These are phyloP conservation scores for Epirrhoe tristata DNA, from an alignment of 2,888 invertebrate genomes.

Conservation along the genomic window DNA sequence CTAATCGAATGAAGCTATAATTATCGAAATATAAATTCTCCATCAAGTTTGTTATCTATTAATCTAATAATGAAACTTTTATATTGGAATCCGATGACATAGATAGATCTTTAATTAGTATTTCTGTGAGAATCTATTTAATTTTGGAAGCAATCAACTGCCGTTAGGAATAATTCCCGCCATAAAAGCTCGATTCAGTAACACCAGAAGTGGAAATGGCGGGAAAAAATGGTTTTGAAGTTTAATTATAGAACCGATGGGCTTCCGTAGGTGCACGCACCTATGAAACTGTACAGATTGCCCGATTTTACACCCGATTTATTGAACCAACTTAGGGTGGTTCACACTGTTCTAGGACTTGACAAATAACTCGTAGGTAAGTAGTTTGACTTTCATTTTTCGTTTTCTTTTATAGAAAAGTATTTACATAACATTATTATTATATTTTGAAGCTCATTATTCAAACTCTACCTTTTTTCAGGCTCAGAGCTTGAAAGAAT, in stretches of 20 bases:
- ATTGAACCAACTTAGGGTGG: slow-evolving; percentile 8
- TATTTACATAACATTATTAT: no score
- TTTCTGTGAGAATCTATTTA: slow-evolving; percentile 43
- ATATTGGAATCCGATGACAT: slow-evolving; percentile 39
- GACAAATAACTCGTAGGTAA: no score
- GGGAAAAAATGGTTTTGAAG: slow-evolving; percentile 76
- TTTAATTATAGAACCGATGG: slow-evolving; percentile 80
- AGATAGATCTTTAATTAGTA: slow-evolving; percentile 43
- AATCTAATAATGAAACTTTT: slow-evolving; percentile 37
- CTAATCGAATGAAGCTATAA: background rate
- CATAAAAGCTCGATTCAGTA: slow-evolving; percentile 64
- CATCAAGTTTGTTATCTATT: slow-evolving; percentile 19
- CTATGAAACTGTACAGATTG: slow-evolving; percentile 24
- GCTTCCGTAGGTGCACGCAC: slow-evolving; percentile 78
- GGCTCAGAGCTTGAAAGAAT: no score
- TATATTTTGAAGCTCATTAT: no score
- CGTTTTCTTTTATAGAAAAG: no score
- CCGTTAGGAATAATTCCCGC: slow-evolving; percentile 45
- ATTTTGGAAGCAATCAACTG: slow-evolving; percentile 41
- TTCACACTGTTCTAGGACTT: background rate
- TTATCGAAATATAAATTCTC: slow-evolving; percentile 11
- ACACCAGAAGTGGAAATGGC: slow-evolving; percentile 75
- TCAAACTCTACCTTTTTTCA: no score
- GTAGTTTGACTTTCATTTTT: no score
- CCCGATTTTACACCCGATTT: slow-evolving; percentile 9